Conservation (phyloP, 92 coral and sea anemone genomes). For the Pocillopora grandis region DNA sequence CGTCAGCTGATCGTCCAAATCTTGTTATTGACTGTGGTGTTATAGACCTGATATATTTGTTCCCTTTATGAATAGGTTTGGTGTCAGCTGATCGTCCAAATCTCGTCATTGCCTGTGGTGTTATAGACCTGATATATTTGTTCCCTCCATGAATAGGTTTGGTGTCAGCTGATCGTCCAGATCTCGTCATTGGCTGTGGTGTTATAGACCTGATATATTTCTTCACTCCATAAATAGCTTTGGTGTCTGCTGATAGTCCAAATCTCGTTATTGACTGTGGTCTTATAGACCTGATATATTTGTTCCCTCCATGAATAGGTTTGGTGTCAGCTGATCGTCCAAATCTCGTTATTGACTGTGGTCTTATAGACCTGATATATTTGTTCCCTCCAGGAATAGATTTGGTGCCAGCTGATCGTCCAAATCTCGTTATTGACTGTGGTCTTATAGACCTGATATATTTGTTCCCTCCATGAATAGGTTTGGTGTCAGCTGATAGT, state of each 20-base stretch:
- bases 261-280: slow-evolving; percentile 4
- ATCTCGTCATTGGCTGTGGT: not conserved
- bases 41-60: no score
- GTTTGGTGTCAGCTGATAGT: not conserved
- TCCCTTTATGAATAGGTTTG: no score
- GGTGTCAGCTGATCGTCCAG: not conserved
- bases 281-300: not conserved
- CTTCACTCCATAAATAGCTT: not conserved
- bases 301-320: not conserved
- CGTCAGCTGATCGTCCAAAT: no score
- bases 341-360: not conserved
- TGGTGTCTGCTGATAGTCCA: not conserved
- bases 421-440: slow-evolving; percentile 1
- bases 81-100: not conserved
- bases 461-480: not conserved
- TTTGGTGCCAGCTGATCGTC: not conserved
- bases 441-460: not conserved
- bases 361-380: not conserved
- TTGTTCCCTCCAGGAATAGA: not conserved
- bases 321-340: not conserved
- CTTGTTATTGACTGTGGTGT: no score
- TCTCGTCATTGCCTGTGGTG: not conserved
- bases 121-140: not conserved
- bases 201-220: not conserved
- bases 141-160: not conserved